A percentile compares a stretch with the other conserved stretches of the same genome.
These are phyloP conservation scores for Thymallus thymallus DNA, from an alignment of 2,113 vertebrate species.

Conservation along the genomic window DNA sequence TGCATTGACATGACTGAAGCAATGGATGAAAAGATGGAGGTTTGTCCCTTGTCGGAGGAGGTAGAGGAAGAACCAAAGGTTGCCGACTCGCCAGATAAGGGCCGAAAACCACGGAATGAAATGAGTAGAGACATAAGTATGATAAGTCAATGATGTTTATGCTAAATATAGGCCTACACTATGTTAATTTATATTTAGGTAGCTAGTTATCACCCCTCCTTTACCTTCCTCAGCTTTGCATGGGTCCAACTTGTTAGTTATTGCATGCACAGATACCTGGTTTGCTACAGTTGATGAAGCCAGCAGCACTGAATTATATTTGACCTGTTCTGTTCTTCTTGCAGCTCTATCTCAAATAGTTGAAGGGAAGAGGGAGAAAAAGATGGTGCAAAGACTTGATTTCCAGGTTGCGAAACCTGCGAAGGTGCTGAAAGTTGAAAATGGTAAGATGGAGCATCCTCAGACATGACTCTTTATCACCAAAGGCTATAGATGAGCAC, in stretches of 20 bases:
- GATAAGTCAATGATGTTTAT: neutral
- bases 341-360: constrained; percentile 72
- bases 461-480: neutral
- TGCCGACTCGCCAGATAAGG: neutral
- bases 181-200: too few species aligned
- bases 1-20: neutral
- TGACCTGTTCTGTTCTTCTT: neutral
- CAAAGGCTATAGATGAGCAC: neutral
- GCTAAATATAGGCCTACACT: too few species aligned
- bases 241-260: neutral
- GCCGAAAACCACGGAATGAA: neutral
- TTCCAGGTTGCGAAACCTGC: constrained; percentile 84
- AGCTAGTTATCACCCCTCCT: too few species aligned
- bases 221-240: neutral
- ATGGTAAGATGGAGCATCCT: constrained; percentile 71
- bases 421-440: constrained; percentile 85
- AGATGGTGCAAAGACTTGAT: constrained; percentile 87
- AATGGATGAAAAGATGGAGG: neutral
- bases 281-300: neutral
- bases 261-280: neutral
- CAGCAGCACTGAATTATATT: neutral
- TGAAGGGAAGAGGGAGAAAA: constrained; percentile 94
- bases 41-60: neutral
- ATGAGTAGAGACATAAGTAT: neutral
- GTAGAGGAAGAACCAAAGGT: neutral